phyloP scores from a whole-genome alignment of 2,888 invertebrate species.

The Drosophila paramelanica region DNA sequence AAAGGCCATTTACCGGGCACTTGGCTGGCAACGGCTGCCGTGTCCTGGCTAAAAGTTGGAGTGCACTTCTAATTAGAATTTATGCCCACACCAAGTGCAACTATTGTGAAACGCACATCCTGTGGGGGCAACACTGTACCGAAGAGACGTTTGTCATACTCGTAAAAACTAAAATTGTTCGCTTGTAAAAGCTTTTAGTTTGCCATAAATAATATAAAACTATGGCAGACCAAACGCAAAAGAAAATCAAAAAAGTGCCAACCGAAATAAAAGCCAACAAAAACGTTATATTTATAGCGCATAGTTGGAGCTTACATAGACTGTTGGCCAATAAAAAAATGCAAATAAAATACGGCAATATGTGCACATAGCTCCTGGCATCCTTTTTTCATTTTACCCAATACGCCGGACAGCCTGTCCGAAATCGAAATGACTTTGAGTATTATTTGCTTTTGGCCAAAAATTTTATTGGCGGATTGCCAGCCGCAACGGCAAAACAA shows the following conservation, averaged over 20 bases:
- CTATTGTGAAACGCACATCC: slow-evolving; percentile 10
- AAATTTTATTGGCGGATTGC: slow-evolving; percentile 76
- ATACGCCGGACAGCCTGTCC: slow-evolving; percentile 33
- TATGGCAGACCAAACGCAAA: slow-evolving; percentile 48
- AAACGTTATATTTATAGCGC: slow-evolving; percentile 68
- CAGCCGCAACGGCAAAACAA: slow-evolving; percentile 26
- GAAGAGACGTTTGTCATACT: slow-evolving; percentile 50
- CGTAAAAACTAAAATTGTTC: slow-evolving; percentile 68
- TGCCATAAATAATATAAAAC: slow-evolving; percentile 74
- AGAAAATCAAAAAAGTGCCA: slow-evolving; percentile 18
- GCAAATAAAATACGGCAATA: slow-evolving; percentile 58
- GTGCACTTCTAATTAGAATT: slow-evolving; percentile 74
- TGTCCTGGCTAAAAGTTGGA: slow-evolving; percentile 50
- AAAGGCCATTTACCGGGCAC: slow-evolving; percentile 54
- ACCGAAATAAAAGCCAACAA: slow-evolving; percentile 55
- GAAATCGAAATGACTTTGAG: slow-evolving; percentile 73
- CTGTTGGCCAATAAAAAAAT: slow-evolving; percentile 51
- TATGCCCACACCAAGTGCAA: slow-evolving; percentile 63
- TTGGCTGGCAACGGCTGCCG: slow-evolving; percentile 33
- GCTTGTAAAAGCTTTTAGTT: slow-evolving; percentile 78
- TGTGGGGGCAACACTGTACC: slow-evolving; percentile 16
- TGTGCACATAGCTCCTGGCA: slow-evolving; percentile 29
- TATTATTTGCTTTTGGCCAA: slow-evolving; percentile 73
- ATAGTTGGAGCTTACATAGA: slow-evolving; percentile 32
- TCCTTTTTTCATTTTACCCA: slow-evolving; percentile 22